These are phyloP conservation scores for Drosophila ironensis DNA, from an alignment of 1,140 invertebrate species.

Conservation along the genomic window DNA sequence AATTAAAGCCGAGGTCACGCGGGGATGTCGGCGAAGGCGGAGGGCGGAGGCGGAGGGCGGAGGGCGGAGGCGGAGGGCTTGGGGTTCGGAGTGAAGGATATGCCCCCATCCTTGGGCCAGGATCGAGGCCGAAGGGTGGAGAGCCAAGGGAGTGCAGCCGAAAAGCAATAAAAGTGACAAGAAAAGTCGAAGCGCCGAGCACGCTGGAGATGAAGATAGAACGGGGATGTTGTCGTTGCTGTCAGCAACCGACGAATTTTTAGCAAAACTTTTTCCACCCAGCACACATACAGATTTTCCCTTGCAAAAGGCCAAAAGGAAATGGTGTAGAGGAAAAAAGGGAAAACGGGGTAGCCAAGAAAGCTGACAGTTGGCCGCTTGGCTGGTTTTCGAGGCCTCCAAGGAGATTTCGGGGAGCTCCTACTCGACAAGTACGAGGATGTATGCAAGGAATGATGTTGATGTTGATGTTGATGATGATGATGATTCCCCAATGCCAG, in stretches of 20 bases:
- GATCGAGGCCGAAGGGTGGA: background rate
- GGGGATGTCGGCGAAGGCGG: too few species aligned
- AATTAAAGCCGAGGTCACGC: conserved; percentile 66
- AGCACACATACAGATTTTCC: background rate
- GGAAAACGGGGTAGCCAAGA: too few species aligned
- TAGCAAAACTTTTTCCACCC: conserved; percentile 45
- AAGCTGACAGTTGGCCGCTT: conserved; percentile 38
- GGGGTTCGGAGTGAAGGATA: too few species aligned
- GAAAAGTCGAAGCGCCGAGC: conserved; percentile 44
- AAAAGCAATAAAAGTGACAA: conserved; percentile 47
- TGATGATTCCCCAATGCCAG: conserved; percentile 18
- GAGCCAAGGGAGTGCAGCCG: conserved; percentile 49
- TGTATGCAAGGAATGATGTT: conserved; percentile 1
- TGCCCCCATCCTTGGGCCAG: too few species aligned
- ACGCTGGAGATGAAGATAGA: background rate
- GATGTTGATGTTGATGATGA: too few species aligned
- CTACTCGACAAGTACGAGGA: background rate
- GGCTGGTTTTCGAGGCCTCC: conserved; percentile 6
- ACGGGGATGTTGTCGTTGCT: conserved; percentile 33
- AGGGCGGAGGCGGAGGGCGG: too few species aligned
- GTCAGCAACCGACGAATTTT: conserved; percentile 56
- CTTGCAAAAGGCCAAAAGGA: background rate
- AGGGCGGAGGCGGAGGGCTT: too few species aligned
- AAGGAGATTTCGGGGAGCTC: background rate
- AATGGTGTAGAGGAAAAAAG: too few species aligned